Conservation (phyloP, 1,140 invertebrate genomes). For the Penaeus japonicus region DNA sequence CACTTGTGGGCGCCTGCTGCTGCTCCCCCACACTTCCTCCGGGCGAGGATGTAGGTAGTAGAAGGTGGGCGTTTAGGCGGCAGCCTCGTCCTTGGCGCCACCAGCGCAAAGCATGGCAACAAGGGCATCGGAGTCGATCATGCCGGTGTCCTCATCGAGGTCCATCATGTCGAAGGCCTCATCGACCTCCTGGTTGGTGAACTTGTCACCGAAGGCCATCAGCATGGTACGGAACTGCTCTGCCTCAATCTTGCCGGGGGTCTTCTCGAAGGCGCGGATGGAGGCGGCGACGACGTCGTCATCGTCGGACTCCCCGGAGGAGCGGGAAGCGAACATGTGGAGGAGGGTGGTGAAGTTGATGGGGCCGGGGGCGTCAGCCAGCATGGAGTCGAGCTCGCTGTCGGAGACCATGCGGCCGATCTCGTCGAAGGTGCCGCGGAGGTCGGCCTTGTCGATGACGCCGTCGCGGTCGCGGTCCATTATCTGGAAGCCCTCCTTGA, state of each 20-base stretch:
- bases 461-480: constrained; percentile 81
- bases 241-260: constrained; percentile 72
- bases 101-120: constrained; percentile 87
- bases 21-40: no score
- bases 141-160: constrained; percentile 83
- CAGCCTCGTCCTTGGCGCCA: constrained; percentile 75
- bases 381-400: constrained; percentile 76
- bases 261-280: constrained; percentile 96
- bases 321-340: constrained; percentile 82
- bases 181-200: constrained; percentile 89
- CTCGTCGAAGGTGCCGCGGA: constrained; percentile 81
- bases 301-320: constrained; percentile 70
- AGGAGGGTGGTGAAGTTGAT: constrained; percentile 68
- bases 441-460: constrained; percentile 62
- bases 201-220: constrained; percentile 96
- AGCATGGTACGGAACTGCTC: constrained; percentile 87
- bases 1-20: no score
- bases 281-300: constrained; percentile 93
- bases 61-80: neutral
- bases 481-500: constrained; percentile 87
- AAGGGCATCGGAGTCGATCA: constrained; percentile 89
- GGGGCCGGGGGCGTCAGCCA: constrained; percentile 87
- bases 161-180: constrained; percentile 95
- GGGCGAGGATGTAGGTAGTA: no score
- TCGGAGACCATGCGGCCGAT: constrained; percentile 81